A percentile compares a stretch with the other conserved stretches of the same genome.
phyloP scores from a whole-genome alignment of 2,113 vertebrate genomes.

The Psittacara wagleri region DNA sequence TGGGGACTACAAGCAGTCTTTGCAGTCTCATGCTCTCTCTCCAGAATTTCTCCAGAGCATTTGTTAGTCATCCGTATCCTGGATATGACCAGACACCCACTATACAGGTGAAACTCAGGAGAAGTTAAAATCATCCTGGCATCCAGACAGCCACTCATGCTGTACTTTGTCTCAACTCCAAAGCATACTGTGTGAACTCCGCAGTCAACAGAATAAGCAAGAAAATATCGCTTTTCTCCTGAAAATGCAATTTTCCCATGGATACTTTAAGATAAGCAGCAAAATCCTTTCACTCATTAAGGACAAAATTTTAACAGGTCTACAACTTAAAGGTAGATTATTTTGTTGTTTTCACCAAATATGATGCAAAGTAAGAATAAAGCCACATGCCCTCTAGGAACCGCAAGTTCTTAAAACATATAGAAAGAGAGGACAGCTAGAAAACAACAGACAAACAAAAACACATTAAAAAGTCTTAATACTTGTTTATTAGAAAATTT shows the following conservation, averaged over 20 bases:
- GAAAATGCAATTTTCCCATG: background rate
- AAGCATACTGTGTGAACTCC: background rate
- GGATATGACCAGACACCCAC: background rate
- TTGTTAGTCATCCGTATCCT: background rate
- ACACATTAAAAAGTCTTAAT: background rate
- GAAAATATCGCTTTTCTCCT: background rate
- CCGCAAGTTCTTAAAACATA: background rate
- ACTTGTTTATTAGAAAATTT: background rate
- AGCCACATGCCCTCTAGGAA: background rate
- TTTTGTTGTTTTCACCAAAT: background rate
- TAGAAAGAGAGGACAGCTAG: background rate
- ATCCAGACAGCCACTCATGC: background rate
- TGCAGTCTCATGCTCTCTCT: background rate
- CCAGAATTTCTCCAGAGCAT: background rate
- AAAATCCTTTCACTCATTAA: background rate
- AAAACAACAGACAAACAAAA: background rate
- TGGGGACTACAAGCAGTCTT: background rate
- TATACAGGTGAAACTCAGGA: background rate
- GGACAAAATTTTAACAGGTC: background rate
- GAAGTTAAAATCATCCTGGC: background rate
- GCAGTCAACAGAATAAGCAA: background rate
- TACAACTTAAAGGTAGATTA: background rate
- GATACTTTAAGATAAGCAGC: background rate
- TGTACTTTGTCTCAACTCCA: background rate
- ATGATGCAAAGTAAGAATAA: background rate